Evolutionary conservation across 2,888 invertebrate species (phyloP).

Genomic region (Synanthedon tipuliformis): DNA sequence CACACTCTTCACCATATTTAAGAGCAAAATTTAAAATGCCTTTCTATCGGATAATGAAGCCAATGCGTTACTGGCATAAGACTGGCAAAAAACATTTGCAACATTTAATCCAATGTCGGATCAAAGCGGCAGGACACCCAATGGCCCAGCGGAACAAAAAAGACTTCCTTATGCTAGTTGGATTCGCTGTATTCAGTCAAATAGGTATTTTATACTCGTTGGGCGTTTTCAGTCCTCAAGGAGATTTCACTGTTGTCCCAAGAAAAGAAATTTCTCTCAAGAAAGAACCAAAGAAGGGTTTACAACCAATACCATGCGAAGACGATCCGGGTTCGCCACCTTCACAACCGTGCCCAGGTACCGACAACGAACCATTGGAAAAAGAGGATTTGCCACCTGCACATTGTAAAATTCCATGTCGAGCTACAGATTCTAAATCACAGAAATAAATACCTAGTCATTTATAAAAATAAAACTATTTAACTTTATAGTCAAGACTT

Average conservation of each 20-base stretch:
- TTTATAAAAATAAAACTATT: no score
- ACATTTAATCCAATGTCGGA: background rate
- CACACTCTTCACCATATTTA: no score
- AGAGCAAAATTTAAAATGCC: background rate
- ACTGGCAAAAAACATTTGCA: background rate
- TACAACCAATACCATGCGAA: background rate
- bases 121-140: background rate
- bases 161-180: background rate
- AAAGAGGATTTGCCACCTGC: no score
- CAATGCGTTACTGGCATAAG: background rate
- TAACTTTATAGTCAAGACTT: no score
- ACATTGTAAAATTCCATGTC: no score
- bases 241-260: background rate
- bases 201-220: background rate
- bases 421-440: no score
- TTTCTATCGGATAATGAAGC: background rate
- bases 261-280: no score
- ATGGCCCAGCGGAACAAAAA: background rate
- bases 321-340: background rate
- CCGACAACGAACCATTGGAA: no score
- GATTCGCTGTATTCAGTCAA: background rate
- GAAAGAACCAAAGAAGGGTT: background rate
- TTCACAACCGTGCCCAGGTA: background rate
- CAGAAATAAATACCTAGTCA: no score
- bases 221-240: background rate